Evolutionary conservation across 2,888 invertebrate species (phyloP).

Genomic region (Chelonus formosanus): DNA sequence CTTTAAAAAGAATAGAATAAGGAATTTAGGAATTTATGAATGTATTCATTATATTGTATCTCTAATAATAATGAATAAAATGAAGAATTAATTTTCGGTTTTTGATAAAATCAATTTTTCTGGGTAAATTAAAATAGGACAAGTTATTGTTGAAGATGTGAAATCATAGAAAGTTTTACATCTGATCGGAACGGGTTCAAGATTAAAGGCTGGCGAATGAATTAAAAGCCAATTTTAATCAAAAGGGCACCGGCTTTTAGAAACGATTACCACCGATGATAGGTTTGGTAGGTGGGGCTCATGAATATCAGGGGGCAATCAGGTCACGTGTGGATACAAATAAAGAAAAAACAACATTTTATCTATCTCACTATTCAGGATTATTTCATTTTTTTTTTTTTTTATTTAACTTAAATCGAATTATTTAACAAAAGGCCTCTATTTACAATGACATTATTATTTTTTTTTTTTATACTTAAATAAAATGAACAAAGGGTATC

Average conservation of each 20-base stretch:
- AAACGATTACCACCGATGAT: conserved; percentile 64
- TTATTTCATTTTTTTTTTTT: not conserved
- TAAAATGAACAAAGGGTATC: too few species aligned
- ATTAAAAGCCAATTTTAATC: conserved; percentile 66
- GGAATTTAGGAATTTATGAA: too few species aligned
- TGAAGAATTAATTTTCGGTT: not conserved
- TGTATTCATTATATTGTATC: too few species aligned
- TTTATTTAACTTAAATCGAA: too few species aligned
- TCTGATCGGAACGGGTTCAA: conserved; percentile 60
- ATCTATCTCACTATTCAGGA: too few species aligned
- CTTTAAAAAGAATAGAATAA: too few species aligned
- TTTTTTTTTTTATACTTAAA: too few species aligned
- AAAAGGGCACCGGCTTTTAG: conserved; percentile 64
- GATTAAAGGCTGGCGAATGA: conserved; percentile 66
- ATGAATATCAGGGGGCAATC: not conserved
- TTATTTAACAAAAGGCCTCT: too few species aligned
- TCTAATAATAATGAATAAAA: too few species aligned
- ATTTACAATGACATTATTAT: too few species aligned
- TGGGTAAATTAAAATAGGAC: conserved; percentile 9
- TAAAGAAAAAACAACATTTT: too few species aligned
- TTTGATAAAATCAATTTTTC: not conserved
- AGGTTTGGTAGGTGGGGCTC: conserved; percentile 53
- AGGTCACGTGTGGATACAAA: not conserved
- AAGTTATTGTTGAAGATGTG: conserved; percentile 9
- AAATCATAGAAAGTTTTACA: conserved; percentile 39